These are phyloP conservation scores for Ophthalmolycus amberensis DNA, from an alignment of 2,113 vertebrate species.

Conservation along the genomic window DNA sequence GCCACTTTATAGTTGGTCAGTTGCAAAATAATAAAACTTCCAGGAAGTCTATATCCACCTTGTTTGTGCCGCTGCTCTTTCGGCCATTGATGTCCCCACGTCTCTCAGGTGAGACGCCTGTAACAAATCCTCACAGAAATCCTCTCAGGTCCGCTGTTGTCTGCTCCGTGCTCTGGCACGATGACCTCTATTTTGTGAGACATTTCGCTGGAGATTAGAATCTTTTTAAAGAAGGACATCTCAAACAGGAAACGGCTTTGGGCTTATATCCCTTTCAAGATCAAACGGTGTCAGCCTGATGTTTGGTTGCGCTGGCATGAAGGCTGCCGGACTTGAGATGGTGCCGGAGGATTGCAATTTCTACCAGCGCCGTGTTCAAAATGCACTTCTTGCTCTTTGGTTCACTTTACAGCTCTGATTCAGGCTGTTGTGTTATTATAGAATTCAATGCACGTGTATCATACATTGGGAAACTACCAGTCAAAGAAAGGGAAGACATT, in stretches of 20 bases:
- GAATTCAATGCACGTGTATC: constrained; percentile 35
- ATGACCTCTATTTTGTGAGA: constrained; percentile 81
- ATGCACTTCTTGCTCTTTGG: constrained; percentile 38
- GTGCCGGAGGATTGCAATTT: constrained; percentile 67
- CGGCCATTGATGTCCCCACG: constrained; percentile 44
- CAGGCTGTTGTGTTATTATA: constrained; percentile 34
- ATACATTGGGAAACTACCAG: constrained; percentile 24
- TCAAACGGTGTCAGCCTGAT: constrained; percentile 73
- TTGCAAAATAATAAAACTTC: constrained; percentile 33
- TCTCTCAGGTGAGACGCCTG: constrained; percentile 59
- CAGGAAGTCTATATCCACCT: constrained; percentile 44
- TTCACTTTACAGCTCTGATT: constrained; percentile 36
- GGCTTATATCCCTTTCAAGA: constrained; percentile 78
- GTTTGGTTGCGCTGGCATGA: constrained; percentile 70
- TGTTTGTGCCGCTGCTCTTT: constrained; percentile 52
- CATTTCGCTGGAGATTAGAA: constrained; percentile 80
- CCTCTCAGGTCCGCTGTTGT: constrained; percentile 74
- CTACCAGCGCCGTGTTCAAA: constrained; percentile 50
- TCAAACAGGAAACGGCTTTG: constrained; percentile 71
- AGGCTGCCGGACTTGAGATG: constrained; percentile 59
- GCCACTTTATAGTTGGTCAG: constrained; percentile 14
- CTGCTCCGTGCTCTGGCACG: constrained; percentile 62
- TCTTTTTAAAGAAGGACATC: constrained; percentile 80
- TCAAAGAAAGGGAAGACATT: constrained; percentile 37
- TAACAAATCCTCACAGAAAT: constrained; percentile 66